phyloP scores from a whole-genome alignment of 2,797 vertebrate species.

The Diglossa cyanea region DNA sequence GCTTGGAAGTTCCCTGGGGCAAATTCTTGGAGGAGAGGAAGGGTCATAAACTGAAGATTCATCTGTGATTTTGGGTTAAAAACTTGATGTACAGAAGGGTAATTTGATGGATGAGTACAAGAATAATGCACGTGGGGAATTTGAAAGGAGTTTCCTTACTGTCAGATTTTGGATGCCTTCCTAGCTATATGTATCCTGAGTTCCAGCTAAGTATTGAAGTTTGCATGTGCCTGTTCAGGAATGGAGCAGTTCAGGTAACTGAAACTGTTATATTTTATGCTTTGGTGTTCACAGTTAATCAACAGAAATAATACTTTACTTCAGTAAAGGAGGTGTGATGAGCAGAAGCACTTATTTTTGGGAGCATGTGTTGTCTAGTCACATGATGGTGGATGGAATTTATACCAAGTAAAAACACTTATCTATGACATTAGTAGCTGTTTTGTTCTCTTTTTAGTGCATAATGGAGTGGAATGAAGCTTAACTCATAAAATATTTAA shows the following conservation, averaged over 20 bases:
- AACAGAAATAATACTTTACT: neutral
- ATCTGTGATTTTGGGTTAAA: neutral
- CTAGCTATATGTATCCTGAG: neutral
- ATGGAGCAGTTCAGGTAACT: neutral
- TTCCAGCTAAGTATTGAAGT: neutral
- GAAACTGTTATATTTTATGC: neutral
- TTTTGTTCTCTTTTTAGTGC: neutral
- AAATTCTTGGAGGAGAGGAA: slow-evolving; percentile 7
- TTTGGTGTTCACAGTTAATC: neutral
- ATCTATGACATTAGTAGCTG: neutral
- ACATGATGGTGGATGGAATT: neutral
- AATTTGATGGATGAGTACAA: neutral
- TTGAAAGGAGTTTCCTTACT: neutral
- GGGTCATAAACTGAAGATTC: neutral
- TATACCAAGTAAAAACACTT: neutral
- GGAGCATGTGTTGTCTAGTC: neutral
- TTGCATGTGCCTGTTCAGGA: neutral
- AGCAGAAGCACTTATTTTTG: neutral
- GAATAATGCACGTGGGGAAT: neutral
- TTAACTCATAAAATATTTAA: slow-evolving; percentile 33
- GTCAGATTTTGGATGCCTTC: neutral
- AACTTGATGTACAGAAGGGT: neutral
- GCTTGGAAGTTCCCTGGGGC: neutral
- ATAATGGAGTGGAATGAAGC: neutral
- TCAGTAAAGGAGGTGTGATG: neutral